Percentiles rank a stretch among this genome's conserved stretches.
These are phyloP conservation scores for Regulus satrapa DNA, from an alignment of 2,113 vertebrate species.

Conservation along the genomic window DNA sequence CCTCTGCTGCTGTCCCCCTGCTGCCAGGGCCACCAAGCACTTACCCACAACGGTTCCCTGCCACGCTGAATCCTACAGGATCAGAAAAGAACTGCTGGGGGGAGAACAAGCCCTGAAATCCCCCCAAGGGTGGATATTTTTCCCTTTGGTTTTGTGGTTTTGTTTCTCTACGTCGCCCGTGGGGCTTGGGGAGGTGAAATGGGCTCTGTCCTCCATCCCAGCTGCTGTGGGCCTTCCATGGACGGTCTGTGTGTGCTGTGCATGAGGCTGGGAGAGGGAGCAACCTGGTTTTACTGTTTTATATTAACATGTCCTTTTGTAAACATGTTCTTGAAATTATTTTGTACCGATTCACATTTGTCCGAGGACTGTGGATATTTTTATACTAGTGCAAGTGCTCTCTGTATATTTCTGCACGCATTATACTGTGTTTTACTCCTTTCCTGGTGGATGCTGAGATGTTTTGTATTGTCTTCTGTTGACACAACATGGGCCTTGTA, in stretches of 20 bases:
- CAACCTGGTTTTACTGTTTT: constrained; percentile 56
- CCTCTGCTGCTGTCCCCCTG: background rate
- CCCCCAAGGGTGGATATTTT: background rate
- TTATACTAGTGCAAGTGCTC: constrained; percentile 73
- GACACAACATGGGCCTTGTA: constrained; percentile 20
- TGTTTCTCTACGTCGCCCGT: background rate
- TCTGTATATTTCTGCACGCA: constrained; percentile 64
- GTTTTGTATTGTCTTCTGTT: constrained; percentile 65
- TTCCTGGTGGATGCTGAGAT: constrained; percentile 59
- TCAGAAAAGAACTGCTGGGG: background rate
- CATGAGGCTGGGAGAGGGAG: background rate
- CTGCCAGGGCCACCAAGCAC: background rate
- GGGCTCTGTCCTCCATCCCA: background rate
- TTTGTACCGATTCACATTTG: constrained; percentile 71
- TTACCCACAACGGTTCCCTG: background rate
- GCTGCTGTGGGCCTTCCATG: background rate
- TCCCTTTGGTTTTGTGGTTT: background rate
- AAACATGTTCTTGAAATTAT: constrained; percentile 67
- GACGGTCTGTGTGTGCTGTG: background rate
- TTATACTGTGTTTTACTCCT: constrained; percentile 43
- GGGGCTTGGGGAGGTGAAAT: background rate
- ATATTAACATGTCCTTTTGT: constrained; percentile 65
- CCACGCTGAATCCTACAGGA: background rate
- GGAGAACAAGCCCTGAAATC: background rate
- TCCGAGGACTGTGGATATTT: constrained; percentile 77